These are phyloP conservation scores for Pristionchus arcanus DNA, from an alignment of 2,888 invertebrate species.

Conservation along the genomic window DNA sequence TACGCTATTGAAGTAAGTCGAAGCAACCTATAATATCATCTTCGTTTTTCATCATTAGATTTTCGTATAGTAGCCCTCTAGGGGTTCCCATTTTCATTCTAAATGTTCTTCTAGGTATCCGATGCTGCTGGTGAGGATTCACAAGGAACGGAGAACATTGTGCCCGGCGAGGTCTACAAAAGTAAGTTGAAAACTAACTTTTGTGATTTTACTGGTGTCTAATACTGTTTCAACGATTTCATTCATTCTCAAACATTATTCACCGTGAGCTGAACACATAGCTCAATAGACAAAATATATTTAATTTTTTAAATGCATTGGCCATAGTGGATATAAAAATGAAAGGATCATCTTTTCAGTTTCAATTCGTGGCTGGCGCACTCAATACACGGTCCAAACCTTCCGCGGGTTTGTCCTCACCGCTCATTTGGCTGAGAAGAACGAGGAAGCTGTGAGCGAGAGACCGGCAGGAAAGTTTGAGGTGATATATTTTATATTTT, in stretches of 20 bases:
- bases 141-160: conserved; percentile 67
- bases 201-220: background rate
- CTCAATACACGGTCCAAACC: conserved; percentile 79
- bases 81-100: too few relatives aligned
- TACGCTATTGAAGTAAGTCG: conserved; percentile 72
- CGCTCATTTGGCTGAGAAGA: conserved; percentile 68
- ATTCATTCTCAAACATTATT: too few relatives aligned
- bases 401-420: conserved; percentile 78
- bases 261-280: too few relatives aligned
- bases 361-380: conserved; percentile 75
- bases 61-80: too few relatives aligned
- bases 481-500: too few relatives aligned
- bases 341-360: conserved; percentile 62
- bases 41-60: background rate
- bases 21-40: background rate
- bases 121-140: conserved; percentile 59
- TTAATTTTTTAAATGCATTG: too few relatives aligned
- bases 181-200: conserved; percentile 49
- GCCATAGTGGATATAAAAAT: too few relatives aligned
- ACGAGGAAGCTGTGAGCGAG: conserved; percentile 55
- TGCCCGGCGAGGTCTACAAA: conserved; percentile 75
- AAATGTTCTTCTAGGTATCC: conserved; percentile 57
- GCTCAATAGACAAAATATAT: too few relatives aligned
- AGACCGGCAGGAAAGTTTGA: conserved; percentile 76
- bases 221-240: too few relatives aligned